Percentiles rank a stretch among this genome's conserved stretches.
phyloP scores from a whole-genome alignment of 2,888 invertebrate species.

The Agrochola lychnidis region DNA sequence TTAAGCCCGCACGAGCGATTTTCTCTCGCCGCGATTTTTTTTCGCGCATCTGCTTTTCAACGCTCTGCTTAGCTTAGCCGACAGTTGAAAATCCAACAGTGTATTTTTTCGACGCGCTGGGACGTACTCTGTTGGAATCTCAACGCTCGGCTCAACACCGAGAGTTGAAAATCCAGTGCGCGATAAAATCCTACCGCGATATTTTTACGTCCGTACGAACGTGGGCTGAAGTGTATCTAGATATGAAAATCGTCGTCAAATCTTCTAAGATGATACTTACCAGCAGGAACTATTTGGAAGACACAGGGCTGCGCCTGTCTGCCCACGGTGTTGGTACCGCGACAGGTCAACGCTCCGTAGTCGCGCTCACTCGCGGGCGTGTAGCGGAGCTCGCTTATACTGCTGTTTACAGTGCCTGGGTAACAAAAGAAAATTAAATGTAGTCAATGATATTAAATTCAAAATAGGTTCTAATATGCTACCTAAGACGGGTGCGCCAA shows the following conservation, averaged over 20 bases:
- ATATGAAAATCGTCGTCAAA: not conserved
- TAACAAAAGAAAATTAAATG: not conserved
- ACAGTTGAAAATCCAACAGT: no score
- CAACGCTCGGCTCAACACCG: no score
- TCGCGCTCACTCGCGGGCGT: conserved; percentile 96
- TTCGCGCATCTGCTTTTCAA: no score
- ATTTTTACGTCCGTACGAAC: no score
- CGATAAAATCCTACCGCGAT: no score
- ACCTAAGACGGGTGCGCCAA: no score
- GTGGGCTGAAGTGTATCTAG: not conserved
- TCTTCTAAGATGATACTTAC: conserved; percentile 83
- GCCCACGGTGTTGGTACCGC: conserved; percentile 95
- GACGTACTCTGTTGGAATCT: no score
- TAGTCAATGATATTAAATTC: not conserved
- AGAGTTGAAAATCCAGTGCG: no score
- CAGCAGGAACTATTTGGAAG: conserved; percentile 97
- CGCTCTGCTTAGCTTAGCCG: no score
- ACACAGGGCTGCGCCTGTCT: conserved; percentile 96
- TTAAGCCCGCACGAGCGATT: not conserved
- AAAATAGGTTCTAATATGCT: not conserved
- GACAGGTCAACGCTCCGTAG: conserved; percentile 96
- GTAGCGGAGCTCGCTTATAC: conserved; percentile 95
- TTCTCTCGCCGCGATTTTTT: no score
- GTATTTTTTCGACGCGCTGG: no score
- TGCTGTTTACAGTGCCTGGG: conserved; percentile 87